These are phyloP conservation scores for Helicoverpa zea DNA, from an alignment of 1,140 invertebrate genomes.

Conservation along the genomic window DNA sequence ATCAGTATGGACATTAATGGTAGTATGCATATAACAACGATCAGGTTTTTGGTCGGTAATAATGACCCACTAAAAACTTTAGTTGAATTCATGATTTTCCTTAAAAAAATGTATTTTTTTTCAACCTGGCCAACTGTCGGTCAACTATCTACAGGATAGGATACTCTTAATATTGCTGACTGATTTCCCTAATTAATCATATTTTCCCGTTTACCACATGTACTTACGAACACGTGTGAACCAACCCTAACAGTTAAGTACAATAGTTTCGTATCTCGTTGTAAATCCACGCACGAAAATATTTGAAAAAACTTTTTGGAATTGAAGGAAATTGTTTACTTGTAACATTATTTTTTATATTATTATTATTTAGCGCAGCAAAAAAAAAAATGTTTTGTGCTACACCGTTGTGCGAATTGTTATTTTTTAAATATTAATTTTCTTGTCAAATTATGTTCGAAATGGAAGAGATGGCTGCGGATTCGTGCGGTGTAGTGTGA, in stretches of 20 bases:
- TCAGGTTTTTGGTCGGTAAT: too few relatives aligned
- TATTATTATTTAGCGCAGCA: slow-evolving; percentile 2
- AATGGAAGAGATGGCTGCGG: not conserved
- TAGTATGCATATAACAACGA: too few relatives aligned
- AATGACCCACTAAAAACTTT: too few relatives aligned
- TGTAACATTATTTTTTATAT: slow-evolving; percentile 32
- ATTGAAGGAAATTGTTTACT: slow-evolving; percentile 49
- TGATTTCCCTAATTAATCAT: not conserved
- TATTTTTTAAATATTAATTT: slow-evolving; percentile 11
- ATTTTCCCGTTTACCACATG: not conserved
- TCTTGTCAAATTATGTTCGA: slow-evolving; percentile 15
- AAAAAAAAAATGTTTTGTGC: slow-evolving; percentile 1
- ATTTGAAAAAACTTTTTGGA: slow-evolving; percentile 25
- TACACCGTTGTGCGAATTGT: slow-evolving; percentile 26
- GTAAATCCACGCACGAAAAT: slow-evolving; percentile 39
- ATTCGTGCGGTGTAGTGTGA: slow-evolving; percentile 40
- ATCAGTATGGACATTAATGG: too few relatives aligned
- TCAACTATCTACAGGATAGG: too few relatives aligned
- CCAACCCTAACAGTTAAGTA: slow-evolving; percentile 42
- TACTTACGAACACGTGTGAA: slow-evolving; percentile 19
- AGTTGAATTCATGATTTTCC: too few relatives aligned
- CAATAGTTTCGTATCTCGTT: slow-evolving; percentile 36
- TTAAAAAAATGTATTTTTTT: too few relatives aligned
- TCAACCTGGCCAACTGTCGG: too few relatives aligned
- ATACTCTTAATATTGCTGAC: slow-evolving; percentile 1